Percentiles rank a stretch among this genome's conserved stretches.
phyloP scores from a whole-genome alignment of 2,797 vertebrate species.

The Liasis olivaceus region DNA sequence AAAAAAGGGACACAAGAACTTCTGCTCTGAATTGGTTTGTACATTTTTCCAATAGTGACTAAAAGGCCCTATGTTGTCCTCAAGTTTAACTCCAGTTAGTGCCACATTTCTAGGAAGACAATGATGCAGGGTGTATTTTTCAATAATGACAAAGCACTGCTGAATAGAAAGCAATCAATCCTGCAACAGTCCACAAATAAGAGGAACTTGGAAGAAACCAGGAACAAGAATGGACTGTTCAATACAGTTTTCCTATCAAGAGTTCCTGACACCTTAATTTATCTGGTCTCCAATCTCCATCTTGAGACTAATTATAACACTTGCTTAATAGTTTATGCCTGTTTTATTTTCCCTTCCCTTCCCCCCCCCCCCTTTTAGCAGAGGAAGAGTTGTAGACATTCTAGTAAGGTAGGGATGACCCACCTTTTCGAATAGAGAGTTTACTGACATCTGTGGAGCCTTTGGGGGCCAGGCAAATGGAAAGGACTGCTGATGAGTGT shows the following conservation, averaged over 20 bases:
- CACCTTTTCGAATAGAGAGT: neutral
- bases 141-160: neutral
- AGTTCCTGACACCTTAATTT: neutral
- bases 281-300: neutral
- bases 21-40: neutral
- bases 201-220: neutral
- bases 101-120: neutral
- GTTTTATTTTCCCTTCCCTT: neutral
- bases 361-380: neutral
- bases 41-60: neutral
- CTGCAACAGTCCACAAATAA: neutral
- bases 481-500: neutral
- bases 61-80: neutral
- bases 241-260: neutral
- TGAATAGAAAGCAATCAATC: neutral
- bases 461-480: neutral
- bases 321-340: neutral
- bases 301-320: neutral
- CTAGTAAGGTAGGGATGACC: neutral
- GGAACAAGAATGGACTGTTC: neutral
- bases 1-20: neutral
- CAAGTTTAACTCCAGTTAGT: neutral
- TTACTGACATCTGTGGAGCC: neutral
- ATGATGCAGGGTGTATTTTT: neutral
- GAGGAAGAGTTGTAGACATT: neutral